Percentiles rank a stretch among this genome's conserved stretches.
phyloP scores from a whole-genome alignment of 2,888 invertebrate genomes.

The Stegophylla sp. region DNA sequence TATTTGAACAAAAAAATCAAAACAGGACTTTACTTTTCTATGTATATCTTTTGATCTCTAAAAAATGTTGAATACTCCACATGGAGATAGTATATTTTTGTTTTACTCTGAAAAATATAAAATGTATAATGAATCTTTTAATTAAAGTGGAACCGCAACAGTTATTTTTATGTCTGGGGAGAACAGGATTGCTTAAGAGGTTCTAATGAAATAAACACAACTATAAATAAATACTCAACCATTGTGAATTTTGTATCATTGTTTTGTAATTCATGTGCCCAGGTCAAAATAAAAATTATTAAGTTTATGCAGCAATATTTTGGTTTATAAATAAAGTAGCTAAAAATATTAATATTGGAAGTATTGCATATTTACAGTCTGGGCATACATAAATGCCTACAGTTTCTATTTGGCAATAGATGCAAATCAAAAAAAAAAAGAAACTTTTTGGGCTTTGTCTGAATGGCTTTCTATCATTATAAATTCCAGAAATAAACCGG shows the following conservation, averaged over 20 bases:
- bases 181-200: constrained; percentile 63
- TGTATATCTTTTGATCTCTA: constrained; percentile 61
- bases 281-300: neutral
- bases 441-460: neutral
- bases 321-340: neutral
- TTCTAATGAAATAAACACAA: constrained; percentile 62
- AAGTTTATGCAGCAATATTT: constrained; percentile 4
- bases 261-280: constrained; percentile 9
- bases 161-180: constrained; percentile 61
- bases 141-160: constrained; percentile 54
- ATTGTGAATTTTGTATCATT: constrained; percentile 40
- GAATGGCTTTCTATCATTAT: neutral
- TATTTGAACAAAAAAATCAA: no score
- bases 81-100: constrained; percentile 61
- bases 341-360: neutral
- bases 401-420: neutral
- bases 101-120: constrained; percentile 62
- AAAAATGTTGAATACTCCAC: constrained; percentile 62
- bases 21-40: no score
- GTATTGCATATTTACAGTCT: constrained; percentile 3
- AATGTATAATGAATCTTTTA: constrained; percentile 61
- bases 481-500: neutral
- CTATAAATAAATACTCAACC: constrained; percentile 61
- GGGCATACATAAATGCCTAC: neutral
- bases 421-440: constrained; percentile 4